Base-by-base conservation (phyloP, 1,140 invertebrate genomes). In the Drosophila repleta region DNA sequence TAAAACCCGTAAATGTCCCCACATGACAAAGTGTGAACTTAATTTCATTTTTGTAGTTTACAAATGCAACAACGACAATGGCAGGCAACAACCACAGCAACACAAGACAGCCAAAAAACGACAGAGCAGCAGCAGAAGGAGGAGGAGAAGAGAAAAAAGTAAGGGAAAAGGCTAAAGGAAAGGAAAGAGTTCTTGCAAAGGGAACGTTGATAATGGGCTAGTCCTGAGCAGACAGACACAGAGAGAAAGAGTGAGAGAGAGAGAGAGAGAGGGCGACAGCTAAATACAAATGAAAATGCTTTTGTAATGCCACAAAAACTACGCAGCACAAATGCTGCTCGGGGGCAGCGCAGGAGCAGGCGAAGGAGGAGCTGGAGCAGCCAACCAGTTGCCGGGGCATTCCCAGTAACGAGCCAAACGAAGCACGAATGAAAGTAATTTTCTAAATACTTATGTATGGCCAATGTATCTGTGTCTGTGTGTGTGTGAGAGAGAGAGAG, bases 21-120 rank as follows among this genome's bases (percentile, higher is more conserved):
- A 88, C 83, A 87, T 87, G 83, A 87, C 83, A 87, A 88, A 88
- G 83, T 87, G 83, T 87, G 83, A 87, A 87, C 83, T 87, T 87
- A 87, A 87, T 87, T 87, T 87, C 83, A 87, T 87, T 87, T 87
- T 88, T 88, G 83, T 79, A 88, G 88, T 87, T 88, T 88, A 83
- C 83, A 87, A 76, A 87, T 85, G 81, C 74, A 85, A 77, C 74
- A 74, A 72, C 39, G 52, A 37, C 35, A 35, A 55, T 29, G 29
- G 24, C 18, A 46, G 39, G 45, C 20, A 35, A 55, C 35, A 37
- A 41, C 15, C 20, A 75, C 62, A 82, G 58, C 58, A 76, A 48
- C 57, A 75, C 46, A 46, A 21, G 39, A 13, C n/a, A 45, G 41
- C 43, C 4, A 20, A 10, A 17, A 45, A 45, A 21, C 21, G n/a